Conservation (phyloP, 2,888 invertebrate genomes). For the Orthonychiurus folsomi region DNA sequence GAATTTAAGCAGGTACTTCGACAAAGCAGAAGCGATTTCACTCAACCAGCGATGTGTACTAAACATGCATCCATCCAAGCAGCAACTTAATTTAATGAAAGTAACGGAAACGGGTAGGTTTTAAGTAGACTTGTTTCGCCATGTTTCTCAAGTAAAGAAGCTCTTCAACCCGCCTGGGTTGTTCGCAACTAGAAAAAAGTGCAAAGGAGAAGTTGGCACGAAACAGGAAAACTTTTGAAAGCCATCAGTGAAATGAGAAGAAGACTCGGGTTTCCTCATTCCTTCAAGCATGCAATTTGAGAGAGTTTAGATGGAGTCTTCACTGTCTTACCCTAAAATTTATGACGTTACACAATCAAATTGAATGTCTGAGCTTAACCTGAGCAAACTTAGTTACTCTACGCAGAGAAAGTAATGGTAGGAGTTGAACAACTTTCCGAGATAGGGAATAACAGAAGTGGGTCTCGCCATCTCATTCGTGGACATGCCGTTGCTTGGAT, state of each 20-base stretch:
- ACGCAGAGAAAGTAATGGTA: neutral
- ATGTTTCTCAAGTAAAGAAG: neutral
- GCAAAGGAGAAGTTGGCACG: neutral
- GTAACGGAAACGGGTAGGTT: neutral
- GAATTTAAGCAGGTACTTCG: neutral
- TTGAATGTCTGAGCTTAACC: constrained; percentile 15
- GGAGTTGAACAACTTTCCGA: neutral
- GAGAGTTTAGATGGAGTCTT: constrained; percentile 1
- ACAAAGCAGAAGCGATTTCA: too few species aligned
- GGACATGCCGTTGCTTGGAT: too few species aligned
- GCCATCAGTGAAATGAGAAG: neutral
- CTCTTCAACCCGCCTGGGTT: neutral
- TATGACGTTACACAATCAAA: constrained; percentile 18
- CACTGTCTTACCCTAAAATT: constrained; percentile 15
- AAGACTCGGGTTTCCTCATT: neutral
- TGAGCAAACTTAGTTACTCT: constrained; percentile 1
- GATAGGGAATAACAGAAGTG: neutral
- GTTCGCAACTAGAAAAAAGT: neutral
- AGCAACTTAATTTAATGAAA: neutral
- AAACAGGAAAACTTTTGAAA: neutral
- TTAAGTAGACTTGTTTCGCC: neutral
- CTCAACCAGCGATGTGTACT: neutral
- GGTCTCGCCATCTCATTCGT: too few species aligned
- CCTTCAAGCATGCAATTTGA: neutral
- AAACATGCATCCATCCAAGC: neutral